phyloP scores from a whole-genome alignment of 2,113 vertebrate genomes.

The Phaethornis superciliosus region DNA sequence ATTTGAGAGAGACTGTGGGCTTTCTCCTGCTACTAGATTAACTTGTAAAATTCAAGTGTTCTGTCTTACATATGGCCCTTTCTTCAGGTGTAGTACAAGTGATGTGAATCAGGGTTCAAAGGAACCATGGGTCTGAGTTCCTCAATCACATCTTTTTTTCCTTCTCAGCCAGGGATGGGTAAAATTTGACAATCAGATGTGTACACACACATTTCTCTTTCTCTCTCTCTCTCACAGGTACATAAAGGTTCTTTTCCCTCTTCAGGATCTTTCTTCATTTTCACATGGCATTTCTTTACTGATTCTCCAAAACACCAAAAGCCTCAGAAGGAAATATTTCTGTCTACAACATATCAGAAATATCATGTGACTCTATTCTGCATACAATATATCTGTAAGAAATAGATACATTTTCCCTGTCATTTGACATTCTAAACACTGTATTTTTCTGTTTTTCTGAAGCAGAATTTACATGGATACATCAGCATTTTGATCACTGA shows the following conservation, averaged over 20 bases:
- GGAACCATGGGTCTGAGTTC: background rate
- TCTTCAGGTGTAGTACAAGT: background rate
- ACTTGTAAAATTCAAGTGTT: background rate
- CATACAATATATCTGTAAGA: background rate
- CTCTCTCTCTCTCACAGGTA: rapidly evolving
- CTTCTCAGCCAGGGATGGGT: background rate
- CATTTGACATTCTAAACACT: background rate
- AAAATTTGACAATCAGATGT: background rate
- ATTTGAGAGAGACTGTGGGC: background rate
- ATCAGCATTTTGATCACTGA: background rate
- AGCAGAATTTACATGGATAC: background rate
- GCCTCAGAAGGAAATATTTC: background rate
- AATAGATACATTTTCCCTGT: background rate
- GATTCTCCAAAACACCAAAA: background rate
- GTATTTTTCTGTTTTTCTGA: background rate
- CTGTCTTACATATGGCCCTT: background rate
- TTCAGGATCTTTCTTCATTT: background rate
- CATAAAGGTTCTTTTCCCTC: background rate
- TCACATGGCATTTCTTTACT: background rate
- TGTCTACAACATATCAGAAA: background rate
- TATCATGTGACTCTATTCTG: background rate
- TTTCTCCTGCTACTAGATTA: background rate
- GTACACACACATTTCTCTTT: background rate
- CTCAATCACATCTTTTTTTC: background rate
- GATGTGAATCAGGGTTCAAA: background rate